phyloP scores from a whole-genome alignment of 92 coral and sea anemone genomes.

The Anthopleura xanthogrammica region DNA sequence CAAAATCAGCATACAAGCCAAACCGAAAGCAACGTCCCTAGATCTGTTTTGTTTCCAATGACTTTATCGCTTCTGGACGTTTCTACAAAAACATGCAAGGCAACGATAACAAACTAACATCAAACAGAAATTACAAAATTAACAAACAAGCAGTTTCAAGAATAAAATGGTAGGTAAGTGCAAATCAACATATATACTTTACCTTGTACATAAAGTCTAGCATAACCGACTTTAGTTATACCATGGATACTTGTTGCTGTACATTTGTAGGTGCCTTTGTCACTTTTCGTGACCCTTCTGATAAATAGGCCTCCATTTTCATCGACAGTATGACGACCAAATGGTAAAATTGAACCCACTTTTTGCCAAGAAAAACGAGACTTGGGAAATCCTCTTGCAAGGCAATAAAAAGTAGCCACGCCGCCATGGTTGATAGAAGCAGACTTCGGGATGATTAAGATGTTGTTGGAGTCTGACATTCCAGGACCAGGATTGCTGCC shows the following conservation, averaged over 20 bases:
- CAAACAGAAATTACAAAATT: no score
- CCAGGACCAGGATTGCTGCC: not conserved
- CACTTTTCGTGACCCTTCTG: constrained; percentile 6
- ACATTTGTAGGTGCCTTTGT: constrained; percentile 34
- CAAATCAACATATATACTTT: no score
- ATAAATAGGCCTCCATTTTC: constrained; percentile 23
- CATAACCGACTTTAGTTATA: not conserved
- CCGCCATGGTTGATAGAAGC: constrained; percentile 19
- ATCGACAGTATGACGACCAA: constrained; percentile 10
- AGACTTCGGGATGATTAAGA: constrained; percentile 2
- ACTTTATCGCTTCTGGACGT: no score
- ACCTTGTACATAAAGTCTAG: constrained; percentile 18
- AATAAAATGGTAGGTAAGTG: no score
- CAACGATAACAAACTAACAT: not conserved
- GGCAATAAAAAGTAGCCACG: constrained; percentile 17
- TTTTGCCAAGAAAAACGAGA: constrained; percentile 25
- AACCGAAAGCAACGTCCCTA: no score
- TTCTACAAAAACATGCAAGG: no score
- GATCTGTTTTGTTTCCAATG: not conserved
- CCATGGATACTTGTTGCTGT: constrained; percentile 13
- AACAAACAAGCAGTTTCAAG: not conserved
- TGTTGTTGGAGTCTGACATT: not conserved
- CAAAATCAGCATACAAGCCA: not conserved
- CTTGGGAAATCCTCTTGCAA: constrained; percentile 21
- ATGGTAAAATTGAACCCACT: constrained; percentile 18